Conservation (phyloP, 2,113 vertebrate genomes). For the Bagarius yarrelli region DNA sequence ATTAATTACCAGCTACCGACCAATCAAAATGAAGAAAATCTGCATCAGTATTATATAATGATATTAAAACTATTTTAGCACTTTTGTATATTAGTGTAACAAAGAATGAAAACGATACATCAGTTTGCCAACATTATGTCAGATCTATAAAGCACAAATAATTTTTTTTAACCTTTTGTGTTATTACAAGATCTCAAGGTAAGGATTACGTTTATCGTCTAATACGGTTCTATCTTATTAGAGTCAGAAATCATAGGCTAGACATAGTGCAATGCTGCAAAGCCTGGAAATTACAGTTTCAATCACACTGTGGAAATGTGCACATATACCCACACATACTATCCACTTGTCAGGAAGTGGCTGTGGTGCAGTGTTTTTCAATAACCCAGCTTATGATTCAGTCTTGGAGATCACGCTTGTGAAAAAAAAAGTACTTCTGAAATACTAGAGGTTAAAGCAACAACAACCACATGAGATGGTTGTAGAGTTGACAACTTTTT, state of each 20-base stretch:
- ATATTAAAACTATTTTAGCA: background rate
- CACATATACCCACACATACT: constrained; percentile 22
- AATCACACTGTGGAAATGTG: constrained; percentile 43
- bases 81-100: background rate
- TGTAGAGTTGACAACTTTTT: constrained; percentile 18
- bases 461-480: constrained; percentile 16
- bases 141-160: constrained; percentile 13
- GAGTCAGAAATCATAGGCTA: constrained; percentile 42
- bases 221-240: constrained; percentile 17
- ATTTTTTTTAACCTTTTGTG: background rate
- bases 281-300: constrained; percentile 61
- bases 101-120: background rate
- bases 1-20: background rate
- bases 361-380: constrained; percentile 15
- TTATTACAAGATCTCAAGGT: constrained; percentile 11
- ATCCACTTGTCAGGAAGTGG: constrained; percentile 30
- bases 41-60: background rate
- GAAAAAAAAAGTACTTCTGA: constrained; percentile 1
- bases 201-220: constrained; percentile 14
- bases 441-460: constrained; percentile 29
- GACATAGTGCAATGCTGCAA: constrained; percentile 46
- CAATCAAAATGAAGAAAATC: background rate
- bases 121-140: background rate
- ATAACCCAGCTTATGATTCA: constrained; percentile 18
- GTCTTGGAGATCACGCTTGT: constrained; percentile 5